phyloP scores from a whole-genome alignment of 2,888 invertebrate species.

The Ethmia dodecea region DNA sequence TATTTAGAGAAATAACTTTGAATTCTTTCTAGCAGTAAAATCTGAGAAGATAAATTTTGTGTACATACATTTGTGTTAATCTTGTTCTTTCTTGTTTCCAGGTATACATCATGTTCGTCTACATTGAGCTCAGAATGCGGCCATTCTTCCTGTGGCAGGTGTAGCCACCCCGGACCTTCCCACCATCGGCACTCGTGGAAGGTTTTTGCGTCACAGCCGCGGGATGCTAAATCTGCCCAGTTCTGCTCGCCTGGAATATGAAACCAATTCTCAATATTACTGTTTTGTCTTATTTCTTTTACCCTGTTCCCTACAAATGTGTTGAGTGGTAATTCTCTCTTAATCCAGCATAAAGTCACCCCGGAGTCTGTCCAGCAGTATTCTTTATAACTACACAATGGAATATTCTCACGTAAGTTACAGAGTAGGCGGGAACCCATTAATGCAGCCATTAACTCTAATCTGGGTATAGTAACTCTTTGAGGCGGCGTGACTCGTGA shows the following conservation, averaged over 20 bases:
- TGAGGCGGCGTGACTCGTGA: conserved; percentile 8
- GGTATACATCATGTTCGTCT: no score
- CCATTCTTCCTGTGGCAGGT: not conserved
- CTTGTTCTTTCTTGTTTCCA: no score
- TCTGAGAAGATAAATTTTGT: no score
- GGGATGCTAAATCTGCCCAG: conserved; percentile 10
- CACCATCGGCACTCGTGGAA: conserved; percentile 5
- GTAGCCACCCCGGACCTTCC: conserved; percentile 8
- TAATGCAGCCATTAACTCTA: conserved; percentile 9
- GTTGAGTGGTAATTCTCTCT: not conserved
- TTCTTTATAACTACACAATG: not conserved
- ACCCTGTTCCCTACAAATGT: conserved; percentile 5
- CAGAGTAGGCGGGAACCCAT: conserved; percentile 9
- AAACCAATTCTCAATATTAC: conserved; percentile 1
- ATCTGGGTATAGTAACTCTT: conserved; percentile 8
- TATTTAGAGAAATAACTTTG: no score
- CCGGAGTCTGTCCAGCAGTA: conserved; percentile 7
- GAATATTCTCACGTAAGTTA: not conserved
- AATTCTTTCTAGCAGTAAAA: no score
- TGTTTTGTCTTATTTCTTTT: conserved; percentile 1
- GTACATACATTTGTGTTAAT: no score
- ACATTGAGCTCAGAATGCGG: conserved; percentile 6
- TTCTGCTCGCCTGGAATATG: conserved; percentile 8
- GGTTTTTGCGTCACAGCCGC: conserved; percentile 7
- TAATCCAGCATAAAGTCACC: conserved; percentile 6